Evolutionary conservation across 2,888 invertebrate species (phyloP).

Genomic region (Nemotelus pantherinus): DNA sequence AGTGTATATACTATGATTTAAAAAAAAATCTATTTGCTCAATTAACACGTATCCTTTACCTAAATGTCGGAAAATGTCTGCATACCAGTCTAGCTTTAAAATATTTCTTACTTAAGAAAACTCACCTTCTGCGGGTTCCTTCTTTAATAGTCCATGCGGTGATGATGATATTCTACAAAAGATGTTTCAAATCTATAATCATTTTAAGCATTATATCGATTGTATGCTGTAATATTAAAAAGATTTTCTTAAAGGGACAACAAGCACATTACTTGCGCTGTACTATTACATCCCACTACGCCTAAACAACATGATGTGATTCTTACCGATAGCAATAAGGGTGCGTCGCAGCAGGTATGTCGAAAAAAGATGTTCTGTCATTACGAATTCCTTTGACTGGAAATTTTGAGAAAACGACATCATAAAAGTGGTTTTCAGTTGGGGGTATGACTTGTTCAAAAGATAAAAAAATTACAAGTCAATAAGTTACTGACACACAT

Average conservation of each 20-base stretch:
- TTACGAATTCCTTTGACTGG: slow-evolving; percentile 65
- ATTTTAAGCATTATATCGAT: neutral
- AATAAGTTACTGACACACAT: neutral
- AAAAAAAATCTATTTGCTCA: too few relatives aligned
- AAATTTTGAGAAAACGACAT: slow-evolving; percentile 41
- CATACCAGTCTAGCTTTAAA: too few relatives aligned
- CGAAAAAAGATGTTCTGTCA: slow-evolving; percentile 66
- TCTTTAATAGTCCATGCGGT: slow-evolving; percentile 44
- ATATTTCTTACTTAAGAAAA: neutral
- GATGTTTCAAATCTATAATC: neutral
- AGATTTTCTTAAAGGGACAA: slow-evolving; percentile 23
- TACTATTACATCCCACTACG: neutral
- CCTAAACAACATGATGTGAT: slow-evolving; percentile 15
- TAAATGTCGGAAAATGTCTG: too few relatives aligned
- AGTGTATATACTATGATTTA: too few relatives aligned
- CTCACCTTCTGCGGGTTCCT: slow-evolving; percentile 47
- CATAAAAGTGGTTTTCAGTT: slow-evolving; percentile 35
- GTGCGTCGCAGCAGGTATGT: slow-evolving; percentile 66
- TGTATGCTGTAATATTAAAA: slow-evolving; percentile 24
- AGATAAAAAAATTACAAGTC: slow-evolving; percentile 41
- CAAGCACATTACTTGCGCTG: too few relatives aligned
- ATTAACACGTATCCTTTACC: too few relatives aligned
- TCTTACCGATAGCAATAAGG: slow-evolving; percentile 65
- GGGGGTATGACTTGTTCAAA: slow-evolving; percentile 35
- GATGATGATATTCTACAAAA: slow-evolving; percentile 44